Base-by-base conservation (phyloP, 1,140 invertebrate genomes). In the Stegodyphus mimosarum region DNA sequence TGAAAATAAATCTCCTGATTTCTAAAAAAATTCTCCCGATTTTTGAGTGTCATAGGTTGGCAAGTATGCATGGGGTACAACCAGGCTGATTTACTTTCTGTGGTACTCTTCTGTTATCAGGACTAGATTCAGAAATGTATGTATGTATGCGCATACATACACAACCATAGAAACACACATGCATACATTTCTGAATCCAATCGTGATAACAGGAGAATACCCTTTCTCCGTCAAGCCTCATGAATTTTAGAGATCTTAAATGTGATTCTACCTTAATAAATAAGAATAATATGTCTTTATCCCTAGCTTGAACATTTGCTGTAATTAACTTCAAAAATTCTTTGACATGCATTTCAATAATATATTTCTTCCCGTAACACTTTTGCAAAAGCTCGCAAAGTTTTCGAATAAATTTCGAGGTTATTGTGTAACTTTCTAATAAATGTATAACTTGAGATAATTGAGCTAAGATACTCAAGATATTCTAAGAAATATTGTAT, bases 351-450 rank as follows among this genome's bases (percentile, higher is more conserved):
- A 73, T 51, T 74, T 74, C 72, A 18, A 74, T 49, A 53, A 74
- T 13, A 52, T 74, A 49, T 18, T 74, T 74, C 6, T 74, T 74
- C 11, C 72, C 72, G 15, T 33, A 74, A 7, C 51, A 4, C 51
- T 74, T 51, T 33, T 74, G 72, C n/a, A 60, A 74, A 74, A 33
- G 6, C 51, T 55, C 6, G 5, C 11, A 74, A 15, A 6, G n/a
- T 51, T 74, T 7, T 53, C n/a, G 17, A 4, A 52, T 74, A 53
- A 74, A 53, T 74, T 74, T 73, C 72, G 72, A 74, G 7, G 70
- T 72, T 17, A 72, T 48, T 6, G 70, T n/a, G n/a, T 74, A 74
- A 55, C 51, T 74, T 49, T 74, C 72, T 60, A 60, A 74, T 5
- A 53, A 33, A 1, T 74, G 1, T 55, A 7, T 74, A 6, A 51